Evolutionary conservation across 2,113 vertebrate genomes (phyloP).

Genomic region (Illadopsis cleaveri): DNA sequence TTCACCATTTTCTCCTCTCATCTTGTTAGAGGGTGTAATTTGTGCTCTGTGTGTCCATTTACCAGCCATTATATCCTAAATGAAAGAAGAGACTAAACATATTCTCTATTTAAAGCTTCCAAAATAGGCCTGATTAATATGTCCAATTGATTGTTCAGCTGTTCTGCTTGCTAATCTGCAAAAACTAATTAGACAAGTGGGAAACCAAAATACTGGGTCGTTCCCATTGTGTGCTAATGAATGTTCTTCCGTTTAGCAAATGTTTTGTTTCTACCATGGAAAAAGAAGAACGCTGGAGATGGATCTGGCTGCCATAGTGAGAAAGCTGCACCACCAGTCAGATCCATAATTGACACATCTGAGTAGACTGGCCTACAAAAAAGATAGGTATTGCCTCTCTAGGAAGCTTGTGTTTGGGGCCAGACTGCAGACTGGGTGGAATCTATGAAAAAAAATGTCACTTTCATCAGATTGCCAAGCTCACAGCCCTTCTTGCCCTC

Average conservation of each 20-base stretch:
- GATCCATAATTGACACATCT: not conserved
- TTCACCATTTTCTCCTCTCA: slow-evolving; percentile 12
- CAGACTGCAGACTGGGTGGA: not conserved
- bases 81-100: slow-evolving; percentile 63
- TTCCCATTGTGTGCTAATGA: slow-evolving; percentile 60
- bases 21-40: slow-evolving; percentile 66
- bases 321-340: not conserved
- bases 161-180: slow-evolving; percentile 55
- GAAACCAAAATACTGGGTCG: slow-evolving; percentile 68
- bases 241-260: slow-evolving; percentile 51
- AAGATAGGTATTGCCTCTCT: not conserved
- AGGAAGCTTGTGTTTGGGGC: not conserved
- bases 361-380: not conserved
- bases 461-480: not conserved
- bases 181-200: slow-evolving; percentile 71
- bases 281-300: not conserved
- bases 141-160: slow-evolving; percentile 66
- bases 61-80: slow-evolving; percentile 60
- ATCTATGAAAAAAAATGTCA: not conserved
- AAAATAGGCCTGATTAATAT: slow-evolving; percentile 69
- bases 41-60: slow-evolving; percentile 57
- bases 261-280: slow-evolving; percentile 47
- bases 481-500: not conserved
- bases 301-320: not conserved
- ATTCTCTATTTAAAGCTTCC: slow-evolving; percentile 55